Conservation (phyloP, 1,140 invertebrate species). For the Drosophila azteca region DNA sequence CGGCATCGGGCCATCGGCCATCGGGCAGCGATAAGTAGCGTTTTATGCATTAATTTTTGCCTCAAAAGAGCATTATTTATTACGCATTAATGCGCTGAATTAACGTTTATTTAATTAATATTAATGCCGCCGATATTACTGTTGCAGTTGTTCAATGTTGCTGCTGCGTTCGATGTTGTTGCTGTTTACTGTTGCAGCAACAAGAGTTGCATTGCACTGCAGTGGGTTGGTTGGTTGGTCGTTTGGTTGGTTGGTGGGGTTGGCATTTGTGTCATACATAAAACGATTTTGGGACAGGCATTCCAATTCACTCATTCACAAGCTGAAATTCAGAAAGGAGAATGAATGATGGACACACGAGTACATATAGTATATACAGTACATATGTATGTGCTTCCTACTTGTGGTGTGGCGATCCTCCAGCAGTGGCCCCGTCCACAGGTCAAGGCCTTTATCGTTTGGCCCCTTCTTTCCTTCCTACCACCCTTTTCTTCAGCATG, state of each 20-base stretch:
- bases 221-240: neutral
- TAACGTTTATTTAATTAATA: slow-evolving; percentile 83
- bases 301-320: too few relatives aligned
- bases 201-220: slow-evolving; percentile 4
- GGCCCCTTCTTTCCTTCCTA: neutral
- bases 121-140: slow-evolving; percentile 64
- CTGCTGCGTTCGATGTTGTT: slow-evolving; percentile 1
- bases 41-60: slow-evolving; percentile 81
- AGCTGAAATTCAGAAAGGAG: too few relatives aligned
- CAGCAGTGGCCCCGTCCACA: neutral
- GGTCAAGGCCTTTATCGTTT: neutral
- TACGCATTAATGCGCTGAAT: slow-evolving; percentile 81
- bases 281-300: too few relatives aligned
- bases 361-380: too few relatives aligned
- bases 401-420: neutral
- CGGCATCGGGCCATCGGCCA: slow-evolving; percentile 14
- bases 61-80: slow-evolving; percentile 80
- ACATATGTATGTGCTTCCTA: too few relatives aligned
- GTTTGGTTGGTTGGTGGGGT: neutral
- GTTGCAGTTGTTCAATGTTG: slow-evolving; percentile 11
- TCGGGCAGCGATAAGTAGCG: slow-evolving; percentile 75
- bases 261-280: slow-evolving; percentile 29
- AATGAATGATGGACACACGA: too few relatives aligned
- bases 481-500: neutral
- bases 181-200: slow-evolving; percentile 28